phyloP scores from a whole-genome alignment of 2,888 invertebrate species.

The Lasioglossum villosulum region DNA sequence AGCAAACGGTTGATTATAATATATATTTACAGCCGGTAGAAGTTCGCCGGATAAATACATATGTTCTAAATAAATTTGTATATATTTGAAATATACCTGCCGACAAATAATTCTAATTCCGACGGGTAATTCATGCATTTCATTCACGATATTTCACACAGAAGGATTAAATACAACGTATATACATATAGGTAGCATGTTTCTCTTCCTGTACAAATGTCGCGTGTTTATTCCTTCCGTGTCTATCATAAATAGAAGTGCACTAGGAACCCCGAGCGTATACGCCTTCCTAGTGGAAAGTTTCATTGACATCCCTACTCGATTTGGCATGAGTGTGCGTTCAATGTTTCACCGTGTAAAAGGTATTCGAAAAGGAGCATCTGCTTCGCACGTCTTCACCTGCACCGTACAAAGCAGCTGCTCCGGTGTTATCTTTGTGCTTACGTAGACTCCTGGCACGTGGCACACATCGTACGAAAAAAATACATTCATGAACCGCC shows the following conservation, averaged over 20 bases:
- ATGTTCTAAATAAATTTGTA: not conserved
- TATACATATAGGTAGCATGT: not conserved
- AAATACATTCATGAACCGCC: conserved; percentile 56
- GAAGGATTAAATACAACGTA: conserved; percentile 4
- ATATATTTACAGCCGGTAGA: not conserved
- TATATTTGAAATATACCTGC: not conserved
- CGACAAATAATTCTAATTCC: not conserved
- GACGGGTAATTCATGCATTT: not conserved
- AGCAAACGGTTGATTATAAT: conserved; percentile 23
- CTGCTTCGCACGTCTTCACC: conserved; percentile 80
- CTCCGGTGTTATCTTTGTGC: conserved; percentile 73
- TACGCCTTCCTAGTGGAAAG: conserved; percentile 58
- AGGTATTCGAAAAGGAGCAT: conserved; percentile 77
- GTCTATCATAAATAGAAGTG: conserved; percentile 47
- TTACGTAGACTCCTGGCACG: conserved; percentile 73
- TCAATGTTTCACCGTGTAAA: conserved; percentile 42
- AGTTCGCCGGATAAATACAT: not conserved
- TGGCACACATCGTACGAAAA: conserved; percentile 63
- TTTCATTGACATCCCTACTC: conserved; percentile 54
- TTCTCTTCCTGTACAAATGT: conserved; percentile 16
- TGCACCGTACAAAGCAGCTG: conserved; percentile 79
- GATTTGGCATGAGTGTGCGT: conserved; percentile 1
- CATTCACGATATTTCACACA: not conserved
- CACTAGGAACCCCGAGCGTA: conserved; percentile 20
- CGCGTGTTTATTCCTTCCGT: conserved; percentile 21